Base-by-base conservation (phyloP, 2,888 invertebrate species). In the Epistrophella euchroma region DNA sequence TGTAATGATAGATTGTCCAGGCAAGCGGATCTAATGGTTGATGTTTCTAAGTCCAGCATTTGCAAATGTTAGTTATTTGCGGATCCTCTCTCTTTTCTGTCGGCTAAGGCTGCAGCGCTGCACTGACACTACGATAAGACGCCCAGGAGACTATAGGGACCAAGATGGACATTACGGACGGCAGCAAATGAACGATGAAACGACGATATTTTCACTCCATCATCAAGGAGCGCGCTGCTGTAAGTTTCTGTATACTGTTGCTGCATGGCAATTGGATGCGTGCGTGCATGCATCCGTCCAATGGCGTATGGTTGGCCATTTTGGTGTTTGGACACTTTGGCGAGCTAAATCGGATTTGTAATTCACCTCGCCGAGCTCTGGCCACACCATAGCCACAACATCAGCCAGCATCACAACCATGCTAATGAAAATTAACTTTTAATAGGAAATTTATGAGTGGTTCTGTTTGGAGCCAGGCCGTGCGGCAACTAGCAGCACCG, bases 21-120 rank as follows among this genome's bases (percentile, higher is more conserved):
- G 82, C 70, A 82, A 86, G 86, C 86, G 86, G 82, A 77, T 86
- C 86, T 78, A 86, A 86, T 86, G 73, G 86, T 78, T 82, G 82
- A 86, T 74, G 86, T 56, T 77, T 77, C 81, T 45, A 64, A 78
- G 64, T 37, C 37, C 15, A 40, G 62, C 32, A 25, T 43, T 77
- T 70, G 78, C 73, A 82, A 82, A 86, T 81, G 81, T 70, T 81
- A 85, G 76, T 81, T 80, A 86, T 86, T 82, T 86, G 64, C 86
- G 43, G 56, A 68, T 73, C 62, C 76, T 77, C 80, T 81, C 68
- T 74, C 85, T 73, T 74, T 56, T 47, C 43, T 47, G 45, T 47
- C 66, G 47, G 66, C 47, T 19, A 19, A 47, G 52, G 50, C 77
- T n/a, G n/a, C n/a, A n/a, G n/a, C n/a, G n/a, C n/a, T n/a, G n/a